Conservation (phyloP, 2,888 invertebrate genomes). For the Emmelina monodactyla region DNA sequence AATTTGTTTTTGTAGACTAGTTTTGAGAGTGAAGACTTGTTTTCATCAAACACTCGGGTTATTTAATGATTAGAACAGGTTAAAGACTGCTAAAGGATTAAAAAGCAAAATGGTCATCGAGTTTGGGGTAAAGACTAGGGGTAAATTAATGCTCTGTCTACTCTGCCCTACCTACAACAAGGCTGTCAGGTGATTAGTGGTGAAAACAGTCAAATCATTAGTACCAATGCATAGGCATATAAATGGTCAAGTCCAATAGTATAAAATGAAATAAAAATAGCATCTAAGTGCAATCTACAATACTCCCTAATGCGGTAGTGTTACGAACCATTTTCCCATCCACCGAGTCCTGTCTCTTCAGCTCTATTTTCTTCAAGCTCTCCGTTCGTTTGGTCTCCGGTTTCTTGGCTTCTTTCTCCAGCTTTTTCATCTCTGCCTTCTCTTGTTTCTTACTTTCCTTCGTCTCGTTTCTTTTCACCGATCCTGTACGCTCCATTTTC, state of each 20-base stretch:
- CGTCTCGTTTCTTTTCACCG: conserved; percentile 35
- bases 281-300: too few species aligned
- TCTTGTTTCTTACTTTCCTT: conserved; percentile 34
- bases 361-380: conserved; percentile 38
- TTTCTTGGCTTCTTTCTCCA: conserved; percentile 21
- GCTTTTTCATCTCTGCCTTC: conserved; percentile 28
- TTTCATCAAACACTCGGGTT: neutral
- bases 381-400: conserved; percentile 40
- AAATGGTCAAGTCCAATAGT: too few species aligned
- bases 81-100: neutral
- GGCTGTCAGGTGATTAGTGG: too few species aligned
- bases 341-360: conserved; percentile 49
- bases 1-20: neutral
- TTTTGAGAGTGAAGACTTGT: neutral
- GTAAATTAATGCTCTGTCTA: too few species aligned
- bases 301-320: too few species aligned
- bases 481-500: conserved; percentile 35
- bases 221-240: too few species aligned
- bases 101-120: too few species aligned
- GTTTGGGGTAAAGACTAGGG: too few species aligned
- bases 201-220: too few species aligned
- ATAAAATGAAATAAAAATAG: too few species aligned
- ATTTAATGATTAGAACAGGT: neutral
- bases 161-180: too few species aligned
- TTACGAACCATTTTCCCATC: conserved; percentile 50